Evolutionary conservation across 2,113 vertebrate genomes (phyloP).

Genomic region (crab-eating macaque (Macaca fascicularis)): DNA sequence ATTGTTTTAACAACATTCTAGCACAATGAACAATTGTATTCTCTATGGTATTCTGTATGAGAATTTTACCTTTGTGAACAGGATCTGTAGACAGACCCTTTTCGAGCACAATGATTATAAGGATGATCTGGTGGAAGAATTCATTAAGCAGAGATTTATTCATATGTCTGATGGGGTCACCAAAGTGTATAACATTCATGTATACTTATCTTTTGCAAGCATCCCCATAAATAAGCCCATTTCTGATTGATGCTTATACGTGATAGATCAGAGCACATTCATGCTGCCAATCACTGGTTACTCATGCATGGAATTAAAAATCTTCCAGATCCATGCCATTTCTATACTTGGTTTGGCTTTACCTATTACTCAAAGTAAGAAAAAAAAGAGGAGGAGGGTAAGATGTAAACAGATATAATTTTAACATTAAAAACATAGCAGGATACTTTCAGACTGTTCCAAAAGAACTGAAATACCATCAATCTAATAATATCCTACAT

Average conservation of each 20-base stretch:
- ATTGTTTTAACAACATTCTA: neutral
- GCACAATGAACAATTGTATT: neutral
- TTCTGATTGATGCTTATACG: constrained; percentile 34
- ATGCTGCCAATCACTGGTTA: neutral
- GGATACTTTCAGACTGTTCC: neutral
- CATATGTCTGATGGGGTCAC: neutral
- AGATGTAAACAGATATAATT: neutral
- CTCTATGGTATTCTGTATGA: neutral
- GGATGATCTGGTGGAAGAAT: neutral
- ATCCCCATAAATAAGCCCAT: neutral
- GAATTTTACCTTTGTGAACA: neutral
- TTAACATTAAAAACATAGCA: constrained; percentile 37
- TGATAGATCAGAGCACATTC: neutral
- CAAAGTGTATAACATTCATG: neutral
- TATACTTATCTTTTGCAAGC: neutral
- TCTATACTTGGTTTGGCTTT: constrained; percentile 6
- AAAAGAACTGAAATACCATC: neutral
- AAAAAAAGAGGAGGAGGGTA: constrained; percentile 24
- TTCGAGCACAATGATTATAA: neutral
- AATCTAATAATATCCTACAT: neutral
- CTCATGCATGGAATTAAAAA: constrained; percentile 58
- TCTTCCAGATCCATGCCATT: constrained; percentile 31
- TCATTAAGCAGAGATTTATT: constrained; percentile 10
- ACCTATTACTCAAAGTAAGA: constrained; percentile 43
- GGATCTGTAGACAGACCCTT: neutral